Conservation (phyloP, 2,888 invertebrate species). For the Drosophila lutescens region DNA sequence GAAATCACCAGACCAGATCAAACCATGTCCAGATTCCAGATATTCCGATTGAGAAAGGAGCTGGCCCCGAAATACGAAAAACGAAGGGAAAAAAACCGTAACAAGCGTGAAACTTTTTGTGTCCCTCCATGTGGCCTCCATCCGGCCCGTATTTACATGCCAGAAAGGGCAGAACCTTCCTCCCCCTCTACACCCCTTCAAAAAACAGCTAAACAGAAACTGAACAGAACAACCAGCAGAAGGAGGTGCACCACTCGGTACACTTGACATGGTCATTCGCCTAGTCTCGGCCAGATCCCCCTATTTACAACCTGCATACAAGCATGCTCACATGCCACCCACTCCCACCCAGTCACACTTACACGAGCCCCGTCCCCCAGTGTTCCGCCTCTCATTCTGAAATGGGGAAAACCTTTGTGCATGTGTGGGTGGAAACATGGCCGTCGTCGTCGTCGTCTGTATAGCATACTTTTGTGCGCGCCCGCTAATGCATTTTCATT, state of each 20-base stretch:
- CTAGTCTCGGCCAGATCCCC: constrained; percentile 43
- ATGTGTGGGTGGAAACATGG: constrained; percentile 6
- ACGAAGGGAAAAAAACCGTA: constrained; percentile 4
- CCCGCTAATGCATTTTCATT: constrained; percentile 71
- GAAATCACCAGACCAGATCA: constrained; percentile 46
- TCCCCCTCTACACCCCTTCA: background rate
- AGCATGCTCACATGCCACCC: constrained; percentile 32
- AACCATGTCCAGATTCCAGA: constrained; percentile 27
- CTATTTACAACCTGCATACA: constrained; percentile 59
- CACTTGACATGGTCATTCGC: constrained; percentile 71
- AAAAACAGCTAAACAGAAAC: constrained; percentile 28
- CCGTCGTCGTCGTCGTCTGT: constrained; percentile 20
- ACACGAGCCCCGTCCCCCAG: background rate
- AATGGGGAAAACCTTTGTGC: background rate
- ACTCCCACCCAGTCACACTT: background rate
- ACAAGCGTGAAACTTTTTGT: constrained; percentile 53
- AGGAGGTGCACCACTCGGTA: constrained; percentile 33
- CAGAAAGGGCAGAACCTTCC: background rate
- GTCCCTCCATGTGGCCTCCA: constrained; percentile 21
- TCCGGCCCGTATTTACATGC: constrained; percentile 25
- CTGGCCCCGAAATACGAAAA: constrained; percentile 3
- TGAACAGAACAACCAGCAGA: constrained; percentile 19
- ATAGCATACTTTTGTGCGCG: constrained; percentile 60
- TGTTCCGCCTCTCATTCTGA: no score
- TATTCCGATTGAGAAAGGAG: background rate